Evolutionary conservation across 1,140 invertebrate species (phyloP), one percentile per base, ranked within the genome.

Genomic region (Eupeodes corollae): DNA sequence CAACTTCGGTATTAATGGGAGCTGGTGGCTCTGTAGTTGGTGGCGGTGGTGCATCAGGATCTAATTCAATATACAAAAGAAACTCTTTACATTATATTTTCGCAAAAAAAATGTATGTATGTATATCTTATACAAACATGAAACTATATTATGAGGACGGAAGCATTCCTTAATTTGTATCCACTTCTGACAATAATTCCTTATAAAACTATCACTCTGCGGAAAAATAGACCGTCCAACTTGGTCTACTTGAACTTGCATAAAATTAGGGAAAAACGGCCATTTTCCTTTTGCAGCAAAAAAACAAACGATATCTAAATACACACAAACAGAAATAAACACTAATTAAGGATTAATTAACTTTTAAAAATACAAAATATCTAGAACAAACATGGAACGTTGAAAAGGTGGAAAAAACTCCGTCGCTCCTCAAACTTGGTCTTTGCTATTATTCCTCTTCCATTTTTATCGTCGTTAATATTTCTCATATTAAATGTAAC

Each of bases 251-350:
- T 56, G 58, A 13, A 46, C 31, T 37, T 64, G 61, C 59, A 67
- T 57, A 33, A 67, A 63, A 2, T 57, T 55, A 12, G 64, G 64
- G 32, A 65, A 56, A 49, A 65, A 67, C 0, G 64, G 64, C 64
- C 64, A 67, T 30, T 64, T 67, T 1, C 64, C 64, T 42, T 63
- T 67, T 14, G 64, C 64, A 19, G 63, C 64, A 34, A 61, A 67
- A 44, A 67, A 67, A 26, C 64, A 67, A 41, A 67, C 56, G 0
- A 67, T 67, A 33, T 67, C 64, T 67, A 35, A 8, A 42, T 14
- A 5, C 9, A 21, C 32, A 15, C 26, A 50, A 44, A 42, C 44
- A 30, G 39, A 5, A 50, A 40, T 10, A 10, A 43, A 11, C 18
- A 43, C 14, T n/a, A 33, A 44, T 18, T 21, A 5, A 34, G 32